Base-by-base conservation (phyloP, 2,888 invertebrate genomes). In the Oligia strigilis region DNA sequence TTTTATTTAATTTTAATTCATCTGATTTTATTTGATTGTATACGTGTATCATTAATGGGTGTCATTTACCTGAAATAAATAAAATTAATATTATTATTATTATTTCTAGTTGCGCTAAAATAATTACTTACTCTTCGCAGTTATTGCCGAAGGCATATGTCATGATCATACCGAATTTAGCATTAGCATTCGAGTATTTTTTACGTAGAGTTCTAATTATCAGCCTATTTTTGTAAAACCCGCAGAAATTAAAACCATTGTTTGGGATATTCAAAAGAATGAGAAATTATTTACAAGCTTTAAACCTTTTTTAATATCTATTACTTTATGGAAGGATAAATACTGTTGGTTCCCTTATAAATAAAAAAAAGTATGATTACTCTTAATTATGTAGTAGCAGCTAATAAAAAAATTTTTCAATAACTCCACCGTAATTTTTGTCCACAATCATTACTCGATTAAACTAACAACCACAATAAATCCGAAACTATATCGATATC, bases 401-500 rank as follows among this genome's bases (percentile, higher is more conserved):
- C 13, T 13, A 23, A 8, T 23, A 14, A 6, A 67, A 2, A 43
- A 43, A n/a, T 17, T 0, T 8, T 17, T 46, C 17, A n/a, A 46
- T 17, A 67, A 14, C 43, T 29, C n/a, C 13, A 36, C 4, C 17
- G 1, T 64, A 19, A 1, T 36, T 2, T 65, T 36, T 65, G 36
- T 36, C 36, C 36, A 64, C 23, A 73, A 36, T 17, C 23, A 14
- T 14, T 0, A 66, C 23, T n/a, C 4, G 13, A 2, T 5, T 8
- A 19, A 67, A 19, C 1, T 11, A 23, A 6, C 3, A 2, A 29
- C 13, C 0, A 58, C 49, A 49, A 14, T 0, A 65, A 36, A 77
- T 0, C 40, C 4, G 79, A 89, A 90, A 87, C 84, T 86, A 90
- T 92, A 90, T 92, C 93, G 91, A 92, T 85, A 90, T 71, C 80